These are phyloP conservation scores for Sus scrofa DNA, from an alignment of 2,113 vertebrate genomes.

Conservation along the genomic window DNA sequence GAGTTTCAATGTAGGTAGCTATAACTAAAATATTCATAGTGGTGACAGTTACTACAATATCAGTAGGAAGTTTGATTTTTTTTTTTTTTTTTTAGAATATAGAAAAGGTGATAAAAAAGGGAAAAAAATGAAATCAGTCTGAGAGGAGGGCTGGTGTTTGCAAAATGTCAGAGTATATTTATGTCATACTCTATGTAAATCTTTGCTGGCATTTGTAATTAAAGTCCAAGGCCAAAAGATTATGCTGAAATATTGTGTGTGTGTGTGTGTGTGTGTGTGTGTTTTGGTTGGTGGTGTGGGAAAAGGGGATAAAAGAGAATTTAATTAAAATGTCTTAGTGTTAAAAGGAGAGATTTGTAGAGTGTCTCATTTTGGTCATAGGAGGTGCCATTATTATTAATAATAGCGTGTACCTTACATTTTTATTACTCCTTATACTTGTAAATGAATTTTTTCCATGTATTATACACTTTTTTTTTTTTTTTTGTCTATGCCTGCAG, in stretches of 20 bases:
- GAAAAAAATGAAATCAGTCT: conserved; percentile 72
- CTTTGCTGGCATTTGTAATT: conserved; percentile 64
- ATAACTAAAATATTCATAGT: conserved; percentile 7
- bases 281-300: not conserved
- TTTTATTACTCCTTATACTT: conserved; percentile 50
- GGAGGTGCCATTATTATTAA: conserved; percentile 55
- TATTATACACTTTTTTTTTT: not conserved
- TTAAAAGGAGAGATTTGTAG: conserved; percentile 76
- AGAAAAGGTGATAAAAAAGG: conserved; percentile 80
- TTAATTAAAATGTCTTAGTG: conserved; percentile 78
- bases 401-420: conserved; percentile 14
- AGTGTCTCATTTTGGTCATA: conserved; percentile 76
- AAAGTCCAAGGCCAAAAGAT: conserved; percentile 74
- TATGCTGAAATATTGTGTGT: conserved; percentile 44
- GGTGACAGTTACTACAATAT: not conserved
- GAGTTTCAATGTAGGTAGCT: conserved; percentile 5
- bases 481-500: not conserved
- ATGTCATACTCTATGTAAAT: conserved; percentile 39
- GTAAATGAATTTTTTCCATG: conserved; percentile 30
- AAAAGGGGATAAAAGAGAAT: conserved; percentile 56
- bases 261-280: not conserved
- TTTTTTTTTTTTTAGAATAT: conserved; percentile 23
- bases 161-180: conserved; percentile 63
- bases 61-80: conserved; percentile 10
- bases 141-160: conserved; percentile 7